These are phyloP conservation scores for Tetranychus piercei DNA, from an alignment of 2,888 invertebrate genomes.

Conservation along the genomic window DNA sequence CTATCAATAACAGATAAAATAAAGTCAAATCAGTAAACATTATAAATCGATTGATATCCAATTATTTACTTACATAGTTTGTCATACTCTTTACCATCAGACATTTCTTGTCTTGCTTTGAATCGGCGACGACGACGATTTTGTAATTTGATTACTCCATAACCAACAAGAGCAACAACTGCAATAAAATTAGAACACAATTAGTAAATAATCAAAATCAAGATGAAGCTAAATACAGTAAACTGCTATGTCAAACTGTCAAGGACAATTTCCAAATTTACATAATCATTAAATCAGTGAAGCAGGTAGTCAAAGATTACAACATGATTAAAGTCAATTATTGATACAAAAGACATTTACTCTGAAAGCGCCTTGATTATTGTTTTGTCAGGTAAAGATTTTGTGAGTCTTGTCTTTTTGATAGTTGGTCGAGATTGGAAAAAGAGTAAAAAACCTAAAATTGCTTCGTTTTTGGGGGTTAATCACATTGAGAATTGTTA, in stretches of 20 bases:
- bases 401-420: no score
- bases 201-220: slow-evolving; percentile 8
- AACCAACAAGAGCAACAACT: slow-evolving; percentile 72
- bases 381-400: no score
- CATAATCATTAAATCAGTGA: no score
- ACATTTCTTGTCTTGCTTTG: slow-evolving; percentile 60
- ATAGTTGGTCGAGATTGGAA: no score
- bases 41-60: not conserved
- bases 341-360: no score
- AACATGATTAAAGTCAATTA: not conserved
- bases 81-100: slow-evolving; percentile 49
- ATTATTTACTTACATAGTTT: slow-evolving; percentile 32
- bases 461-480: not conserved
- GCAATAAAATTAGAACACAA: slow-evolving; percentile 12
- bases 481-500: not conserved
- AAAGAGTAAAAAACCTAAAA: no score
- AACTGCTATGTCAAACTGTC: not conserved
- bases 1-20: slow-evolving; percentile 13
- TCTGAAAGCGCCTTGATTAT: no score
- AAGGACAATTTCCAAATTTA: no score
- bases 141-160: slow-evolving; percentile 75
- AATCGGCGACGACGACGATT: slow-evolving; percentile 60
- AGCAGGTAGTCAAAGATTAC: not conserved
- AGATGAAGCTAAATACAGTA: not conserved
- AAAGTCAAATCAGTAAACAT: slow-evolving; percentile 7